Conservation (phyloP, 2,113 vertebrate genomes). For the Narcine bancroftii region DNA sequence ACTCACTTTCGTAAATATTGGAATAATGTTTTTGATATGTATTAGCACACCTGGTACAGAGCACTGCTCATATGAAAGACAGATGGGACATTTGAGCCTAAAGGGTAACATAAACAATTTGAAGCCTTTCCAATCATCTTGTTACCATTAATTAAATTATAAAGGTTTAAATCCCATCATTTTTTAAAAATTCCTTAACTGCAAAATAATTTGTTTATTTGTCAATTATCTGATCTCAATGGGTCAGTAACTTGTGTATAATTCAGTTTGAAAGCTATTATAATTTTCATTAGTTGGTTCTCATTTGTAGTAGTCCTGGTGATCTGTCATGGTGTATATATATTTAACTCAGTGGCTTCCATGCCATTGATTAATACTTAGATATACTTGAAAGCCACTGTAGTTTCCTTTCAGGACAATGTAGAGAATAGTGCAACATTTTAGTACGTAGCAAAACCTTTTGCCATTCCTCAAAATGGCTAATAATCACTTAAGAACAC, state of each 20-base stretch:
- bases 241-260: background rate
- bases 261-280: background rate
- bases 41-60: background rate
- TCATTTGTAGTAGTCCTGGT: background rate
- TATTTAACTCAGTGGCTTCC: background rate
- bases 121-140: background rate
- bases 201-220: background rate
- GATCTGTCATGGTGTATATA: background rate
- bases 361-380: background rate
- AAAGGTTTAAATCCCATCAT: background rate
- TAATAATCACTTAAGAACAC: background rate
- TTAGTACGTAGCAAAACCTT: background rate
- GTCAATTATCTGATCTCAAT: background rate
- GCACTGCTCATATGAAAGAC: background rate
- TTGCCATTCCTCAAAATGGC: background rate
- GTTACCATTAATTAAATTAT: background rate
- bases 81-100: background rate
- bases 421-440: background rate
- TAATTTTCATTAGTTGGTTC: background rate
- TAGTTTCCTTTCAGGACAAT: background rate
- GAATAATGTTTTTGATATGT: background rate
- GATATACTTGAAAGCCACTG: background rate
- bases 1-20: background rate
- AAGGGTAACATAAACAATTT: background rate
- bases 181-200: background rate